Conservation (phyloP, 2,888 invertebrate species). For the Bruchidius siliquastri region DNA sequence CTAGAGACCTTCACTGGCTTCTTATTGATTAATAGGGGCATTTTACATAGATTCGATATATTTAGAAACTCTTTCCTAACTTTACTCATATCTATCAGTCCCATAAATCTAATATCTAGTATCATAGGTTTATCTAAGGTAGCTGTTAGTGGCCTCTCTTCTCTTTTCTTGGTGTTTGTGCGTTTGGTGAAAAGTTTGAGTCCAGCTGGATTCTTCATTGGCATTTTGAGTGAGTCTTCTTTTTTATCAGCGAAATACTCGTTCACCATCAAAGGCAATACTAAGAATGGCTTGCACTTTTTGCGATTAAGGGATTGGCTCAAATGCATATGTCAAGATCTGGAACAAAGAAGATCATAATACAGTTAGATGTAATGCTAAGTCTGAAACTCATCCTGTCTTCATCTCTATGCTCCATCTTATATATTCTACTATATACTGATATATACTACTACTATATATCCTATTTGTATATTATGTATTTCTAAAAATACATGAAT, state of each 20-base stretch:
- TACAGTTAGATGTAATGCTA: too few relatives aligned
- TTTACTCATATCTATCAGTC: constrained; percentile 56
- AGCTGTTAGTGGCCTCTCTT: constrained; percentile 51
- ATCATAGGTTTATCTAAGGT: constrained; percentile 54
- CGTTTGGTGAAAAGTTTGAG: not conserved
- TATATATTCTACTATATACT: too few relatives aligned
- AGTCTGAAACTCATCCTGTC: too few relatives aligned
- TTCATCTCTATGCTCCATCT: too few relatives aligned
- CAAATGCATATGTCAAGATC: not conserved
- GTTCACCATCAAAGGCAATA: not conserved
- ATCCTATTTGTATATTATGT: too few relatives aligned
- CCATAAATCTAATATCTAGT: constrained; percentile 50
- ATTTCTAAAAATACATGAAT: too few relatives aligned
- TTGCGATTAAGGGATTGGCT: not conserved
- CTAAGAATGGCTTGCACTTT: not conserved
- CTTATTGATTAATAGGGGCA: constrained; percentile 32
- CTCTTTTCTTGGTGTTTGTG: not conserved
- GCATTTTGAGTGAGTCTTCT: not conserved
- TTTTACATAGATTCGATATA: constrained; percentile 43
- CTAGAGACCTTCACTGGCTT: constrained; percentile 24
- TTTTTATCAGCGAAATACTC: not conserved
- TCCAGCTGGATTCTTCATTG: not conserved
- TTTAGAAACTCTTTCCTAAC: constrained; percentile 52
- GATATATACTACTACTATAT: too few relatives aligned
- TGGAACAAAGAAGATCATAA: not conserved